Evolutionary conservation across 2,797 vertebrate species (phyloP).

Genomic region (Chelon labrosus): DNA sequence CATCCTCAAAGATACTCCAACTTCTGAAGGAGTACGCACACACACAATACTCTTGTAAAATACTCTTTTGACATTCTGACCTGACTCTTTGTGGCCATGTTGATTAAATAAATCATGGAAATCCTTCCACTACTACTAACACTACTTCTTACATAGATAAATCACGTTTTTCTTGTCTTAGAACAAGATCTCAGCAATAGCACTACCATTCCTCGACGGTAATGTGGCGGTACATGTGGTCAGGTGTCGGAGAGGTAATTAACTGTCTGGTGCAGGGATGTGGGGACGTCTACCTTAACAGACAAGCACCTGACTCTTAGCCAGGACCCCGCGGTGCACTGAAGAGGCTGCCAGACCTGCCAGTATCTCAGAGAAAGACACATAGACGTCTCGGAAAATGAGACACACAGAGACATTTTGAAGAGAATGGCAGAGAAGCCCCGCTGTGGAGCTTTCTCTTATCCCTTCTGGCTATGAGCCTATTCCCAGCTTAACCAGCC

Average conservation of each 20-base stretch:
- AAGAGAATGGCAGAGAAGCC: conserved; percentile 56
- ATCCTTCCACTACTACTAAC: too few species aligned
- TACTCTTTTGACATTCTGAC: conserved; percentile 19
- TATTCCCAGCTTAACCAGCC: conserved; percentile 52
- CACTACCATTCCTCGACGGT: conserved; percentile 15
- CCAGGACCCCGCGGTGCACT: conserved; percentile 63
- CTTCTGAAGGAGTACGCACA: conserved; percentile 23
- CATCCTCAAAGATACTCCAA: conserved; percentile 35
- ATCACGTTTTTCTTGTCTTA: not conserved
- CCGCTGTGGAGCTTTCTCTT: conserved; percentile 63
- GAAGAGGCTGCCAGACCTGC: conserved; percentile 71
- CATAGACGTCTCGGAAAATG: conserved; percentile 43
- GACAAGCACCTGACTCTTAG: conserved; percentile 64
- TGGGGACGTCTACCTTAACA: conserved; percentile 60
- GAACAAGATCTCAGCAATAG: conserved; percentile 15
- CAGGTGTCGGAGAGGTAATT: conserved; percentile 68
- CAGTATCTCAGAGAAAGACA: conserved; percentile 54
- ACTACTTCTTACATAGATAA: not conserved
- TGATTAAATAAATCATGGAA: conserved; percentile 21
- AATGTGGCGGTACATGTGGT: conserved; percentile 24
- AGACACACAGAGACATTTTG: conserved; percentile 53
- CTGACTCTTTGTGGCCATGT: not conserved
- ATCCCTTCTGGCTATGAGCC: conserved; percentile 54
- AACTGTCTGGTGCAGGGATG: conserved; percentile 59
- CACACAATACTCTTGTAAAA: too few species aligned